Base-by-base conservation (phyloP, 92 coral and sea anemone genomes). In the Phenganax marumi region DNA sequence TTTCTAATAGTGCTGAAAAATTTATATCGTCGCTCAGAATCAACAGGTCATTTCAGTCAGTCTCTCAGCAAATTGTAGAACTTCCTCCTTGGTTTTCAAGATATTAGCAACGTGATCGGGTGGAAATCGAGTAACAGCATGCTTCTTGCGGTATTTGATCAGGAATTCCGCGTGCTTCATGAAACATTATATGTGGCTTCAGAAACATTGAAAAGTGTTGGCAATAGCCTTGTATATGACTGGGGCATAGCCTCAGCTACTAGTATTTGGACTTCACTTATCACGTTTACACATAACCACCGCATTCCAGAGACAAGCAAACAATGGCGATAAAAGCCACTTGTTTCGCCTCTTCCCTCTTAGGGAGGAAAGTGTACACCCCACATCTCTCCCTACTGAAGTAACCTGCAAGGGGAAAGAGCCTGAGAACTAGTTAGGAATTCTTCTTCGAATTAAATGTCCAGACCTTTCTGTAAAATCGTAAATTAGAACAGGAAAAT, bases 121-220 rank as follows among this genome's bases (percentile, higher is more conserved):
- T 55, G 91, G 74, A 57, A 88, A 91, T 23, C 88, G 94, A 14
- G 88, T 63, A 25, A 82, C 52, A 49, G 89, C 90, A 48, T 86
- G 84, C 73, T 79, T 88, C 53, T 66, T 84, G 60, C 85, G 74
- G n/a, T 0, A 91, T 89, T 55, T 91, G 94, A 22, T 88, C 91
- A 9, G 94, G 75, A 17, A 91, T 91, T 9, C 91, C 94, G 4
- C 91, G 58, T 62, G 87, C 80, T 21, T 91, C 91, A 86, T 91
- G 94, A 80, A 84, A 91, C 82, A 88, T 84, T 86, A 78, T 63
- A 91, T 2, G 90, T 89, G 50, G 88, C 90, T 68, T 91, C 88
- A 18, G 55, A 18, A 21, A 70, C 72, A 19, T 56, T 62, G 66
- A 75, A 88, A 46, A 91, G 85, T 6, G 14, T 78, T 63, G 94